Evolutionary conservation across 2,888 invertebrate genomes (phyloP), one percentile per base, ranked within the genome.

Genomic region (Seira musarum): DNA sequence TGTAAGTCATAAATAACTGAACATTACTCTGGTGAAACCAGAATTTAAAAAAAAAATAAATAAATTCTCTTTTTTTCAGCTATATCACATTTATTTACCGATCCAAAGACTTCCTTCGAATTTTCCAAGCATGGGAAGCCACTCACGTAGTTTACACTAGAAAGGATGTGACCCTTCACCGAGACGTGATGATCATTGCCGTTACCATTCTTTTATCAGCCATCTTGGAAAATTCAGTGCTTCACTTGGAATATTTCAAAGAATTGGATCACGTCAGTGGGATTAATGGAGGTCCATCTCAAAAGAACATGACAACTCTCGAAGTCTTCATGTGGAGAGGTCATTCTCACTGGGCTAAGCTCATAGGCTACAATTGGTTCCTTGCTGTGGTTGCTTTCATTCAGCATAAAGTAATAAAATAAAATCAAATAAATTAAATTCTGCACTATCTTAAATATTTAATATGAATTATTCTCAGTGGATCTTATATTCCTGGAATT

Each of bases 401-500:
- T 1, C 1, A 40, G 1, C 64, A 79, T 53, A 82, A 82, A 25
- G n/a, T n/a, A n/a, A n/a, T n/a, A n/a, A n/a, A n/a, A n/a, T n/a
- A n/a, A n/a, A n/a, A n/a, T n/a, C n/a, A n/a, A n/a, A n/a, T n/a
- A n/a, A n/a, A n/a, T n/a, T n/a, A n/a, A n/a, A n/a, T n/a, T n/a
- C n/a, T n/a, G n/a, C n/a, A n/a, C n/a, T n/a, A n/a, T n/a, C n/a
- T n/a, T n/a, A n/a, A n/a, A n/a, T n/a, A n/a, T n/a, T n/a, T n/a
- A n/a, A n/a, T n/a, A n/a, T n/a, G n/a, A n/a, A n/a, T n/a, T n/a
- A n/a, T n/a, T n/a, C n/a, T n/a, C n/a, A n/a, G 30, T 61, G 67
- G 10, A 21, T 69, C 19, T 35, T 79, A 3, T 82, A 81, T 49
- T 65, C 82, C 1, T 83, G 80, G 80, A 76, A 83, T 17, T 84